Evolutionary conservation across 2,113 vertebrate genomes (phyloP).

Genomic region (Saguinus imperator): DNA sequence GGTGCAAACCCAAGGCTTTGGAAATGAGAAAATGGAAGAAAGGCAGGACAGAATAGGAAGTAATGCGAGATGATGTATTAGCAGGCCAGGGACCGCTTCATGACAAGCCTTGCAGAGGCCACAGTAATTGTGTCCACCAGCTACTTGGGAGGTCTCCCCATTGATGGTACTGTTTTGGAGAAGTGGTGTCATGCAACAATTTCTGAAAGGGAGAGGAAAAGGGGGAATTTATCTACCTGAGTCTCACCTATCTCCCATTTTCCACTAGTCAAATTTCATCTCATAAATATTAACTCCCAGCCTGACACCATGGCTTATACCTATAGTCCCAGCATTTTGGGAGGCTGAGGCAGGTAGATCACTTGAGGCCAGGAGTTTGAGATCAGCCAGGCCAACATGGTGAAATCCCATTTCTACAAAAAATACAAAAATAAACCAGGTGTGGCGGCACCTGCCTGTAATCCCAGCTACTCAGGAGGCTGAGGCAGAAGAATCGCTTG

Average conservation of each 20-base stretch:
- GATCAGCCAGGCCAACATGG: too few species aligned
- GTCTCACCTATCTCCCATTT: background rate
- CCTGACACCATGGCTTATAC: too few species aligned
- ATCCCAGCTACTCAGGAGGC: too few species aligned
- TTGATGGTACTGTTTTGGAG: background rate
- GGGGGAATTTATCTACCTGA: background rate
- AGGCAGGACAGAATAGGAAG: background rate
- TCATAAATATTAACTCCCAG: background rate
- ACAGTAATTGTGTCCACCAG: background rate
- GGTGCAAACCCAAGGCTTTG: background rate
- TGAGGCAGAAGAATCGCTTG: too few species aligned
- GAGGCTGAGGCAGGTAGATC: too few species aligned
- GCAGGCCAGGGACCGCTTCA: background rate
- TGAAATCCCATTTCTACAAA: too few species aligned
- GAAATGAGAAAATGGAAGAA: background rate
- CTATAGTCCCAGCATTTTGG: too few species aligned
- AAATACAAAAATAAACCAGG: too few species aligned
- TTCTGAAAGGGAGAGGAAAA: background rate
- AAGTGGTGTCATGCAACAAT: background rate
- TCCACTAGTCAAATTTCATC: background rate
- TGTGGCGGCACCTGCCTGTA: too few species aligned
- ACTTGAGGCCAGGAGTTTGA: too few species aligned
- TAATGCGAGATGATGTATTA: background rate
- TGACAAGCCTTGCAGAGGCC: background rate
- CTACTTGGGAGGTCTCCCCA: background rate